Evolutionary conservation across 2,888 invertebrate genomes (phyloP).

Genomic region (Lycophotia porphyrea): DNA sequence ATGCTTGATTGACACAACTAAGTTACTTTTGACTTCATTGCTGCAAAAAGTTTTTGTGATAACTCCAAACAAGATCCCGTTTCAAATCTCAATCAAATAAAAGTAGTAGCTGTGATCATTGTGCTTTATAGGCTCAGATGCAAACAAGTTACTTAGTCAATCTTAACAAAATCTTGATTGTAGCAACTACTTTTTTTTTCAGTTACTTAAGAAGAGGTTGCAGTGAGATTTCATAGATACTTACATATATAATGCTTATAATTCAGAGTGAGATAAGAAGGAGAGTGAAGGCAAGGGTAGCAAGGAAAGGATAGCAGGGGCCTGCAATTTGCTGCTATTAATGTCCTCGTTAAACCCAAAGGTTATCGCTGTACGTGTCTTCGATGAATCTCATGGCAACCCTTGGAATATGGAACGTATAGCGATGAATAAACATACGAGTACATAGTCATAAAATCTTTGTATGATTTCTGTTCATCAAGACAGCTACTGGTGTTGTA

Average conservation of each 20-base stretch:
- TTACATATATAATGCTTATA: constrained; percentile 33
- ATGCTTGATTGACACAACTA: no score
- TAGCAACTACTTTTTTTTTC: no score
- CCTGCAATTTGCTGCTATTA: constrained; percentile 54
- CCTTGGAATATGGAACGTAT: constrained; percentile 28
- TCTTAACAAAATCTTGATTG: no score
- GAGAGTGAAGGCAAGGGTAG: constrained; percentile 21
- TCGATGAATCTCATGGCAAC: constrained; percentile 43
- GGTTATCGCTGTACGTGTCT: constrained; percentile 59
- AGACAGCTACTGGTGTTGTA: constrained; percentile 18
- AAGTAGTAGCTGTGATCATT: no score
- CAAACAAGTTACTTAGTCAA: no score
- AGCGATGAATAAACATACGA: constrained; percentile 9
- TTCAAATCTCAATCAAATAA: no score
- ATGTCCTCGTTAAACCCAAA: constrained; percentile 57
- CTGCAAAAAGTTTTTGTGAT: no score
- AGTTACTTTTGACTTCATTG: no score
- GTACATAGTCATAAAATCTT: constrained; percentile 28
- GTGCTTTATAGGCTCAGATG: no score
- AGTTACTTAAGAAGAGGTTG: no score
- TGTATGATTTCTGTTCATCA: constrained; percentile 14
- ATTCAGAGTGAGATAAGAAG: constrained; percentile 37
- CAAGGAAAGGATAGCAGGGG: constrained; percentile 37
- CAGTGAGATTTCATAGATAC: constrained; percentile 16
- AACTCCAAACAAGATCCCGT: no score